phyloP scores from a whole-genome alignment of 1,140 invertebrate genomes.

The Cotesia typhae region DNA sequence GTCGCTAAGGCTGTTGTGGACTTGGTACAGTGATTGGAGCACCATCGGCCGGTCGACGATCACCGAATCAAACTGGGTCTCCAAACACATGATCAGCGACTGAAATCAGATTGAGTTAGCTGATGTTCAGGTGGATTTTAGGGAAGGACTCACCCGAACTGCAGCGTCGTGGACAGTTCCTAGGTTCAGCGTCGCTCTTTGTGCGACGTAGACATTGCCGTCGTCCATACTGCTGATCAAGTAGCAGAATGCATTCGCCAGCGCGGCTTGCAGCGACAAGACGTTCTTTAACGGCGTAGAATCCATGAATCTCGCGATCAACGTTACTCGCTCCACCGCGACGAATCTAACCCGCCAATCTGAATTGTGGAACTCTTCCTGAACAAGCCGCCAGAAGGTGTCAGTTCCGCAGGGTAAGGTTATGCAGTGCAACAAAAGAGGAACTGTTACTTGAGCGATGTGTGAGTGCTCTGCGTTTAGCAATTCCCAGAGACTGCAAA shows the following conservation, averaged over 20 bases:
- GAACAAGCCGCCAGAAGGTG: constrained; percentile 93
- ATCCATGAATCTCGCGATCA: constrained; percentile 93
- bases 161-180: constrained; percentile 92
- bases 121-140: too few relatives aligned
- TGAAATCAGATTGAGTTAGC: constrained; percentile 55
- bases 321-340: constrained; percentile 92
- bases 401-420: constrained; percentile 92
- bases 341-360: constrained; percentile 92
- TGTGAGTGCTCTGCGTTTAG: constrained; percentile 93
- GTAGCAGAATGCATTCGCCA: constrained; percentile 97
- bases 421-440: constrained; percentile 92
- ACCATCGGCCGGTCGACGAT: constrained; percentile 97
- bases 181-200: constrained; percentile 90
- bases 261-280: constrained; percentile 86
- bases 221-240: constrained; percentile 96
- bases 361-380: constrained; percentile 89
- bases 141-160: constrained; percentile 69
- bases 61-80: constrained; percentile 92
- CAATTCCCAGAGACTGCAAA: constrained; percentile 87
- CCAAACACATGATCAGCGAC: constrained; percentile 86
- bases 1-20: constrained; percentile 92
- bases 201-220: constrained; percentile 91
- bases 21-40: constrained; percentile 93
- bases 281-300: constrained; percentile 84
- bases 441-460: constrained; percentile 88